Percentiles rank a stretch among this genome's conserved stretches.
These are phyloP conservation scores for Tetragnatha versicolor DNA, from an alignment of 1,140 invertebrate species.

Conservation along the genomic window DNA sequence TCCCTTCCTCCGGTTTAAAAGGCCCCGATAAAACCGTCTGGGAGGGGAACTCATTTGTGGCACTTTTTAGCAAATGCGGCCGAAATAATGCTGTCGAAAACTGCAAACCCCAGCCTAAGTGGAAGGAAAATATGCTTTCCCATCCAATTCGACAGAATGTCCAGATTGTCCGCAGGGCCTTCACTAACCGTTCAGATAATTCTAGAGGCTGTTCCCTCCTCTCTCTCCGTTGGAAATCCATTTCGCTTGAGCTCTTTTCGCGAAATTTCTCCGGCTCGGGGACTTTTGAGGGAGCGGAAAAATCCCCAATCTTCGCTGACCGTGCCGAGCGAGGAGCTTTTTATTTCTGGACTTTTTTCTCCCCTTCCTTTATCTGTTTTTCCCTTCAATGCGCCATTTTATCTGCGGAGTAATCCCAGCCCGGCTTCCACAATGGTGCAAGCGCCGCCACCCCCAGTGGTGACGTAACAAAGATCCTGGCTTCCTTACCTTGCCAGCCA, in stretches of 20 bases:
- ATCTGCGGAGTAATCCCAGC: constrained; percentile 53
- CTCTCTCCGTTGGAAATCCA: constrained; percentile 51
- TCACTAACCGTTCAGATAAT: constrained; percentile 52
- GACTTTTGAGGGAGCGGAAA: constrained; percentile 34
- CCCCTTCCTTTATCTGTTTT: constrained; percentile 46
- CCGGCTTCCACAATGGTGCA: constrained; percentile 47
- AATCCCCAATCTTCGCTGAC: constrained; percentile 55
- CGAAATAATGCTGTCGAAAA: constrained; percentile 20
- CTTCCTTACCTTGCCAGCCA: constrained; percentile 44
- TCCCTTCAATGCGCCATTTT: constrained; percentile 51
- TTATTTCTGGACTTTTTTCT: constrained; percentile 29
- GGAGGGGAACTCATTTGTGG: constrained; percentile 28
- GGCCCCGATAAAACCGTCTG: constrained; percentile 14
- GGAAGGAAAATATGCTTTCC: constrained; percentile 51
- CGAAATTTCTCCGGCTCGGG: constrained; percentile 42
- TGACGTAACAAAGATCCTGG: constrained; percentile 54
- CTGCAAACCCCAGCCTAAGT: constrained; percentile 29
- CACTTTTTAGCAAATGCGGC: constrained; percentile 35
- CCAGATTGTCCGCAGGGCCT: constrained; percentile 50
- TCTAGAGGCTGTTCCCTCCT: constrained; percentile 9
- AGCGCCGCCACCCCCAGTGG: constrained; percentile 16
- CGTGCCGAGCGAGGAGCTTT: constrained; percentile 36
- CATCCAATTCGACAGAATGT: constrained; percentile 49
- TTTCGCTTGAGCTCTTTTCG: constrained; percentile 38
- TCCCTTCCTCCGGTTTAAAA: not conserved